Conservation (phyloP, 2,888 invertebrate species). For the Rotaria socialis region DNA sequence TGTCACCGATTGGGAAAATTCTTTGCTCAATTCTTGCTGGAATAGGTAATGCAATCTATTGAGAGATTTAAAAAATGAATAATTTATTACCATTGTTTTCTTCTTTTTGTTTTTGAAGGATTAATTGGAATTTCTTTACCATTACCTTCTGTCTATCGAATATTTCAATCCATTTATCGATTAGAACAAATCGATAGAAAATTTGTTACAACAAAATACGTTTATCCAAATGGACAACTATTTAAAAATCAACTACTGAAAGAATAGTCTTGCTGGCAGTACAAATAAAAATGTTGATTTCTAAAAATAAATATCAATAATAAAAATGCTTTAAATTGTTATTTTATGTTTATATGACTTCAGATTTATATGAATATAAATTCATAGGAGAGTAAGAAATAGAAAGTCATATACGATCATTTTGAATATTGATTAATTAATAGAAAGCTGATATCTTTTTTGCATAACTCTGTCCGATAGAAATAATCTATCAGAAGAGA, state of each 20-base stretch:
- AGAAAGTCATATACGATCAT: too few relatives aligned
- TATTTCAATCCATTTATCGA: not conserved
- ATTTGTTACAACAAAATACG: not conserved
- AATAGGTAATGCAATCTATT: not conserved
- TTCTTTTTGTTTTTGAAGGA: not conserved
- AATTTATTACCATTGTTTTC: too few relatives aligned
- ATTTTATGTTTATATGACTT: too few relatives aligned
- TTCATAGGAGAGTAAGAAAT: too few relatives aligned
- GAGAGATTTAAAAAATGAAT: too few relatives aligned
- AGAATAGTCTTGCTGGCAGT: not conserved
- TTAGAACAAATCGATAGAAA: constrained; percentile 17
- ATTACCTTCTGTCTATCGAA: not conserved
- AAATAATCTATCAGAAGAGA: not conserved
- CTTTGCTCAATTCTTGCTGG: constrained; percentile 15
- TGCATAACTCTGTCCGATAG: too few relatives aligned
- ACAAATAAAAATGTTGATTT: not conserved
- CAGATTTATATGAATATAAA: too few relatives aligned
- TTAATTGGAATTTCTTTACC: constrained; percentile 6
- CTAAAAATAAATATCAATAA: not conserved
- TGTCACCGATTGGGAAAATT: constrained; percentile 6
- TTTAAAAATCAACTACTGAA: not conserved
- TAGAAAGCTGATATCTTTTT: too few relatives aligned
- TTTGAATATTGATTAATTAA: too few relatives aligned
- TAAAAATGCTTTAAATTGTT: not conserved
- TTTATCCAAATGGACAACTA: not conserved